Base-by-base conservation (phyloP, 64 coral and sea anemone genomes). In the Porites lutea region DNA sequence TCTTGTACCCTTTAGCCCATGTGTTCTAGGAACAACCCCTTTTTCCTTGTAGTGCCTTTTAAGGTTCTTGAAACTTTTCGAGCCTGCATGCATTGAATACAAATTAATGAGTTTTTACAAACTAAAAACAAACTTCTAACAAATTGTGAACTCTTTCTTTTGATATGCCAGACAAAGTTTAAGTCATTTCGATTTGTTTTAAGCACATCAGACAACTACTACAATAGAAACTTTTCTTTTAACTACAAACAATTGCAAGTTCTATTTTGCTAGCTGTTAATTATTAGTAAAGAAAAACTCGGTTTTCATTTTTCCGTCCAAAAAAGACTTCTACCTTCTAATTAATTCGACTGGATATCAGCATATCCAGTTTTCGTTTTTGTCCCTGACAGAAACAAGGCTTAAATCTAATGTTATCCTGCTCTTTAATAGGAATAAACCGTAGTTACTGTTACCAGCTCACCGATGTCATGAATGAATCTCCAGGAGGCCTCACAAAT, bases 31-130 rank as follows among this genome's bases (percentile, higher is more conserved):
- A 15, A 69, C 65, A 18, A 69, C 11, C 15, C 65, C 65, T 21
- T 69, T 69, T 69, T 69, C 15, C 65, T 69, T 69, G 9, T 69
- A 69, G 65, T 69, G 65, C 65, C 65, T 69, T 69, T 69, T 69
- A 69, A 69, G 65, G n/a, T 69, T 69, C 65, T 69, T 69, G 18
- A 69, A 69, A 69, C 65, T 69, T 69, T 69, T 19, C 22, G 65
- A 21, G 16, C 65, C 65, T 69, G 65, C n/a, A 69, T 69, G 65
- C 18, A 3, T 69, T 69, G 65, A 69, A 69, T 69, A 21, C 65
- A 21, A 69, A 69, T 69, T 69, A 21, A 77, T 37, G 1, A 37
- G 27, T 37, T 63, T 63, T 16, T 69, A 69, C 16, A 69, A 69
- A 69, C 11, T n/a, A 69, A 69, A 69, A 15, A 69, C 65, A 69